These are phyloP conservation scores for Paraplagusia blochii DNA, from an alignment of 2,113 vertebrate species.

Conservation along the genomic window DNA sequence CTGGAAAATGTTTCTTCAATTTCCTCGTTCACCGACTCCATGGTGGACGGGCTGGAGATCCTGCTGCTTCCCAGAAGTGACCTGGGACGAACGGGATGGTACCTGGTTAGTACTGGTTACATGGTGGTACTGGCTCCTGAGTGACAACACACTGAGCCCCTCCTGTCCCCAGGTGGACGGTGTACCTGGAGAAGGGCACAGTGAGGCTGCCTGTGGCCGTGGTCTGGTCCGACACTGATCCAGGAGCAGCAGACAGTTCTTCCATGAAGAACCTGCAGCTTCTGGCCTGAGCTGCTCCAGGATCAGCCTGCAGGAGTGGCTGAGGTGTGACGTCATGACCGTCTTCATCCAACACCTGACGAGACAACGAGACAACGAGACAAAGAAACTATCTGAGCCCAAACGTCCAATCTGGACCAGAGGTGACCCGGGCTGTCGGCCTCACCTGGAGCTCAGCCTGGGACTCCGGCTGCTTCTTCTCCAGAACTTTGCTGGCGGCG, in stretches of 20 bases:
- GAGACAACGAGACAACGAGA: neutral
- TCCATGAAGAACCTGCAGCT: slow-evolving; percentile 71
- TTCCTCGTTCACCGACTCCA: slow-evolving; percentile 69
- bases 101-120: no score
- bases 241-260: slow-evolving; percentile 53
- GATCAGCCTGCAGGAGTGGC: slow-evolving; percentile 76
- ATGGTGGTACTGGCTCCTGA: no score
- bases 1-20: slow-evolving; percentile 67
- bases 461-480: slow-evolving; percentile 28
- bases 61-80: slow-evolving; percentile 75
- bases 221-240: slow-evolving; percentile 69
- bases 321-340: slow-evolving; percentile 85
- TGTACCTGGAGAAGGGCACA: slow-evolving; percentile 78
- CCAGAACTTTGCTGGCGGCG: slow-evolving; percentile 28
- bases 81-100: no score
- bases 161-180: no score
- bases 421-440: neutral
- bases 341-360: slow-evolving; percentile 83
- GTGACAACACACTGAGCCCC: no score
- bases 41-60: slow-evolving; percentile 70
- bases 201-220: slow-evolving; percentile 61
- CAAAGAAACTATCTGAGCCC: no score
- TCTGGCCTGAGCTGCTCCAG: slow-evolving; percentile 46
- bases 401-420: no score
- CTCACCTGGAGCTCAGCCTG: slow-evolving; percentile 23